Conservation (phyloP, 2,888 invertebrate species). For the Psylliodes chrysocephalus region DNA sequence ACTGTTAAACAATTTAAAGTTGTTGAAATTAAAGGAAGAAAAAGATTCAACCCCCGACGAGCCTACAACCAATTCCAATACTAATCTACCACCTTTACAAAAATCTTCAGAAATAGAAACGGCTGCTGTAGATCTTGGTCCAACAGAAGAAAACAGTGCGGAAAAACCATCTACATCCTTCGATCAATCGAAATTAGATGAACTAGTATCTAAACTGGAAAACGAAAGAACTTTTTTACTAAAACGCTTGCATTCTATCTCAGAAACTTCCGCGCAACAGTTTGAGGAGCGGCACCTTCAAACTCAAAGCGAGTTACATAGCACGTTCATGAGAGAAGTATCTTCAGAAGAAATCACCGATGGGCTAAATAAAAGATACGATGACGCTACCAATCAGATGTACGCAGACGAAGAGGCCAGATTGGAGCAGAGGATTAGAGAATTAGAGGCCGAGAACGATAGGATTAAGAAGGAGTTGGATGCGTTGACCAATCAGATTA, state of each 20-base stretch:
- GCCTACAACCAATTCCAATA: background rate
- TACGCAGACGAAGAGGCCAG: conserved; percentile 44
- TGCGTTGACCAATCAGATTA: conserved; percentile 35
- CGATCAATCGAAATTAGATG: conserved; percentile 29
- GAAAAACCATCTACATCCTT: conserved; percentile 14
- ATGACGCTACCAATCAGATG: conserved; percentile 49
- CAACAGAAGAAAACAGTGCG: background rate
- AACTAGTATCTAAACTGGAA: conserved; percentile 37
- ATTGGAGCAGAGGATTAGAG: conserved; percentile 45
- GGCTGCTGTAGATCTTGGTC: background rate
- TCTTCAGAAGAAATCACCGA: conserved; percentile 34
- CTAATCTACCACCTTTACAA: background rate
- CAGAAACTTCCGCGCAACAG: conserved; percentile 30
- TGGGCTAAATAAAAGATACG: conserved; percentile 26
- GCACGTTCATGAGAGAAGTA: conserved; percentile 43
- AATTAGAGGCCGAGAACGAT: conserved; percentile 47
- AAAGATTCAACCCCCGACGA: background rate
- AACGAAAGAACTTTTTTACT: conserved; percentile 37
- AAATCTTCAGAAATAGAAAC: conserved; percentile 13
- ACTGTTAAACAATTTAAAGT: conserved; percentile 43
- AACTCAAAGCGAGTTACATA: conserved; percentile 36
- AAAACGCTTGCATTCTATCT: conserved; percentile 36
- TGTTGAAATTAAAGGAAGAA: conserved; percentile 33
- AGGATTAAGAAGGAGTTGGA: conserved; percentile 43
- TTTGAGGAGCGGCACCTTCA: conserved; percentile 34